Evolutionary conservation across 2,888 invertebrate genomes (phyloP).

Genomic region (Galerucella pusilla): DNA sequence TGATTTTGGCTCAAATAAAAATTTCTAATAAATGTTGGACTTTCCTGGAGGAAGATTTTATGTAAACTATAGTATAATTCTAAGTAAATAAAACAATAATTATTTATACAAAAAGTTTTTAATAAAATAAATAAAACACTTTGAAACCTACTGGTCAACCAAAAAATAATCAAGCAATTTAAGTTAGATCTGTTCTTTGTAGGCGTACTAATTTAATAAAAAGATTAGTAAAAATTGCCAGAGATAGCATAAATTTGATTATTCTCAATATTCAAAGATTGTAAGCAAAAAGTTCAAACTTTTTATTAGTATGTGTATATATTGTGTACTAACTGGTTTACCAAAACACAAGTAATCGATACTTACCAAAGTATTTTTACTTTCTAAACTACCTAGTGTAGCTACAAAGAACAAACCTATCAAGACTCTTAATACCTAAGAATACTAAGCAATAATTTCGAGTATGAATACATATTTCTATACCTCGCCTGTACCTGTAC

Average conservation of each 20-base stretch:
- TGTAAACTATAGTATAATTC: no score
- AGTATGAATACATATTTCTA: background rate
- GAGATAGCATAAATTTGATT: background rate
- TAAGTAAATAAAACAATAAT: constrained; percentile 4
- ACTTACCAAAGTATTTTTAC: background rate
- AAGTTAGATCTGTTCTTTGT: background rate
- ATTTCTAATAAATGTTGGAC: no score
- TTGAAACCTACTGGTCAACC: constrained; percentile 25
- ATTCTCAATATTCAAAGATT: no score
- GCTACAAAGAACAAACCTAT: constrained; percentile 6
- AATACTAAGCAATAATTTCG: background rate
- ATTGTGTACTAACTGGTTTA: no score
- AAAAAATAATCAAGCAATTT: constrained; percentile 37
- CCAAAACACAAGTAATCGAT: no score
- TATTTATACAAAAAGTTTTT: constrained; percentile 32
- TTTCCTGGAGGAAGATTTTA: no score
- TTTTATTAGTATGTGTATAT: no score
- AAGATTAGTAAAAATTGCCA: background rate
- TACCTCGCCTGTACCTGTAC: background rate
- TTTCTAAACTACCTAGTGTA: constrained; percentile 1
- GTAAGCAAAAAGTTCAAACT: no score
- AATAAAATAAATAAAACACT: constrained; percentile 36
- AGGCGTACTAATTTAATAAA: background rate
- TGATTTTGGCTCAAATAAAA: no score
- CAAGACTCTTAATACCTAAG: background rate